Base-by-base conservation (phyloP, 2,888 invertebrate species). In the Drosophila atripex region DNA sequence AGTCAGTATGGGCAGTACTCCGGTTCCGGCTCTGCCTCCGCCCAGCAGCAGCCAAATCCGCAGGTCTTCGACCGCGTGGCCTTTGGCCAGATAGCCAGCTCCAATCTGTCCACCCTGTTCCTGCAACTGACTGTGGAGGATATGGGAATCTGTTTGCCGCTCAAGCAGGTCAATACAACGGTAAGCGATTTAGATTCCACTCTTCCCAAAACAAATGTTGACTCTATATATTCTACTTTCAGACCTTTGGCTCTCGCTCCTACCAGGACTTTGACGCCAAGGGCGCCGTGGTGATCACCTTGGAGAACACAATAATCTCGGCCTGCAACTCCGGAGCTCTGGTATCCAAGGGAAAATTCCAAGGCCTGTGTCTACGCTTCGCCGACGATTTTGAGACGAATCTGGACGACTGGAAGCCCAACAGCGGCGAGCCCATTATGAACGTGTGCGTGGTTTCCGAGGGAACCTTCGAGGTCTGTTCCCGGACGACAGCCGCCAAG, bases 381-480 rank as follows among this genome's bases (percentile, higher is more conserved):
- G 97, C 98, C 0, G 98, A 99, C 87, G 99, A 99, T 92, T 98
- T 99, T 92, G 98, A 99, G 92, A 97, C 97, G 0, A 97, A 97
- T 30, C 93, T 98, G 83, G 98, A 99, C 90, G 99, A 99, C 91
- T 99, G 99, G 99, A 98, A 98, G 91, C 99, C 99, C 0, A 96
- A 97, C 87, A 94, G 95, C 90, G 94, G 93, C 54, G 97, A 97
- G 87, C 93, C 94, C 11, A 95, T 95, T 59, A 95, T 97, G 95
- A 98, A 98, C 91, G 93, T 97, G 45, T 99, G 99, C 92, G 96
- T 97, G 57, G 99, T 99, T n/a, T 99, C 98, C 9, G 98, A 98
- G 91, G 99, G 99, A 14, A 99, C 99, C 1, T 99, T 99, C 89
- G 98, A 99, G 93, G 97, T 99, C 4, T 92, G 92, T 51, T 92